Base-by-base conservation (phyloP, 2,113 vertebrate genomes). In the Caretta caretta region DNA sequence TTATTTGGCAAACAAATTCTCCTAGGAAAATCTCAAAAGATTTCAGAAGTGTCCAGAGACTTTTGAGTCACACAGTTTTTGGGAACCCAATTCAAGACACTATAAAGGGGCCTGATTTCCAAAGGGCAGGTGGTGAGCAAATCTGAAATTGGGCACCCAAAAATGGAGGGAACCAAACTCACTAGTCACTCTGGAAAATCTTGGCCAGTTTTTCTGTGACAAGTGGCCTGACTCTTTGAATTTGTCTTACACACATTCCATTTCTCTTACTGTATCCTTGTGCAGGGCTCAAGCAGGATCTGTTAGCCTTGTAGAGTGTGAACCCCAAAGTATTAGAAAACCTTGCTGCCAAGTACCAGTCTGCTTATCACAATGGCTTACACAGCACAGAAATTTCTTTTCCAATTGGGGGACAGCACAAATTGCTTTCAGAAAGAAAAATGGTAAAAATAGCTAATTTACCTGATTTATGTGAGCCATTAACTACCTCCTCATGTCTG, bases 391-490 rank as follows among this genome's bases (percentile, higher is more conserved):
- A 49, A 19, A 91, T 92, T 93, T 96, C 84, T 93, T 85, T 97
- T 90, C 72, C 22, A 95, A 6, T 25, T 5, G 14, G 83, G 75
- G 35, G 92, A 87, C 83, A 97, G 83, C 54, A 94, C 90, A 97
- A 96, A 97, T 95, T 96, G 90, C 86, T 95, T 88, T 93, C 94
- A 95, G 83, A 96, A 97, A 98, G 96, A 98, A 98, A 98, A 96
- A 97, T 90, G 79, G 83, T 87, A 88, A 96, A 96, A 97, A 96
- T 62, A 96, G 91, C 89, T 97, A 98, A 98, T 98, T 98, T 98
- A 92, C 92, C 94, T 98, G 98, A 98, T 98, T 98, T 97, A 98
- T 98, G 97, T 96, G 95, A 95, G 96, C 93, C 91, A 98, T 98
- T 98, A 98, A 92, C 90, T 90, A 86, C 0, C 0, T 92, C 69